These are phyloP conservation scores for Lepidurus apus DNA, from an alignment of 1,140 invertebrate genomes.

Conservation along the genomic window DNA sequence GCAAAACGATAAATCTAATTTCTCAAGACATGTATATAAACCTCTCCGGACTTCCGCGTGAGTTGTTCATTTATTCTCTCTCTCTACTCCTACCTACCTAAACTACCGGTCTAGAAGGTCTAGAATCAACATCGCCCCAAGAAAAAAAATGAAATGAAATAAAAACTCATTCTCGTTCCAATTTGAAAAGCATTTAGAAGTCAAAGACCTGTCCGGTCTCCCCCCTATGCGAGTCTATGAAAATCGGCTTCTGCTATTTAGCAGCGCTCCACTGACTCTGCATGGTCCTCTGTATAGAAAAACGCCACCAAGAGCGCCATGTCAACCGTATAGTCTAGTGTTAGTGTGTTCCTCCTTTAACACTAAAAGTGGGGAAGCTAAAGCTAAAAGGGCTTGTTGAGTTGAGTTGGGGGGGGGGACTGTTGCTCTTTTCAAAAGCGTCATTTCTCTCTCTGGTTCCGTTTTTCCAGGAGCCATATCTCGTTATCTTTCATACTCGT, in stretches of 20 bases:
- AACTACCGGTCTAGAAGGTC: not conserved
- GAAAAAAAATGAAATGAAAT: too few relatives aligned
- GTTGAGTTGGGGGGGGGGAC: too few relatives aligned
- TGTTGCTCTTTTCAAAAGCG: not conserved
- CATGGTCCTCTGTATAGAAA: not conserved
- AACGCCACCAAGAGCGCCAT: too few relatives aligned
- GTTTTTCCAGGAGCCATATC: not conserved
- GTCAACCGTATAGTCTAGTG: too few relatives aligned
- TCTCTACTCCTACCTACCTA: not conserved
- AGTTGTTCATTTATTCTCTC: not conserved
- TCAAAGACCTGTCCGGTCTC: not conserved
- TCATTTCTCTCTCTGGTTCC: not conserved
- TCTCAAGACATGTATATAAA: not conserved
- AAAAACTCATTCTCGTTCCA: not conserved
- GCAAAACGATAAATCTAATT: not conserved
- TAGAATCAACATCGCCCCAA: too few relatives aligned
- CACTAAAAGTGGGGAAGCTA: too few relatives aligned
- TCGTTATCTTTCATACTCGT: not conserved
- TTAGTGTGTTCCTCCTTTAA: too few relatives aligned
- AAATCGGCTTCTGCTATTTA: slow-evolving; percentile 8
- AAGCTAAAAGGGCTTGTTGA: too few relatives aligned
- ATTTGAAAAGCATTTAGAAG: slow-evolving; percentile 10
- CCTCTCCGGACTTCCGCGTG: not conserved
- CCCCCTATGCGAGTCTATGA: not conserved
- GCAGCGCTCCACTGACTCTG: slow-evolving; percentile 16